These are phyloP conservation scores for Atractosteus spatula DNA, from an alignment of 2,113 vertebrate species.

Conservation along the genomic window DNA sequence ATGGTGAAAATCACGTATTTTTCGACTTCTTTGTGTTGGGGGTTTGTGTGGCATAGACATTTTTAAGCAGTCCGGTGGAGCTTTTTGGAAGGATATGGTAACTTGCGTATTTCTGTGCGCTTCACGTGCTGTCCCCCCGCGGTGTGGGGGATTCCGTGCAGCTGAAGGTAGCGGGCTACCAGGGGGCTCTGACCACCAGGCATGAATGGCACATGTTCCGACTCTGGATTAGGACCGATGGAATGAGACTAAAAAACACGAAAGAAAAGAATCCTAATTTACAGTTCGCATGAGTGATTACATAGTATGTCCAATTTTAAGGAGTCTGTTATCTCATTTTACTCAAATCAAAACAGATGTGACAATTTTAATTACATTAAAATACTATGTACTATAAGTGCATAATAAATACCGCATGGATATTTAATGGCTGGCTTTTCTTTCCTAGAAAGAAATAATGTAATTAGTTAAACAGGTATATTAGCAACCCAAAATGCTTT, in stretches of 20 bases:
- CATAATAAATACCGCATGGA: too few species aligned
- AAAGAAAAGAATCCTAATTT: slow-evolving; percentile 5
- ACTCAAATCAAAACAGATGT: too few species aligned
- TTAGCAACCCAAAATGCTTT: too few species aligned
- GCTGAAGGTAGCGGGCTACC: slow-evolving; percentile 46
- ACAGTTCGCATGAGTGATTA: slow-evolving; percentile 8
- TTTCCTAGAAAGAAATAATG: too few species aligned
- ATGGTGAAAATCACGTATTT: too few species aligned
- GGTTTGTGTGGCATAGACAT: slow-evolving; percentile 40
- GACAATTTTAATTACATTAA: too few species aligned
- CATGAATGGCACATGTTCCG: slow-evolving; percentile 42
- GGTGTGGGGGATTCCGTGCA: slow-evolving; percentile 19
- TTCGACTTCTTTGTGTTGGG: slow-evolving; percentile 19
- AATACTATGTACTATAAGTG: too few species aligned
- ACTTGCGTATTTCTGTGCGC: slow-evolving; percentile 38
- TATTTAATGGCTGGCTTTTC: too few species aligned
- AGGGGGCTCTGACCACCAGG: slow-evolving; percentile 45
- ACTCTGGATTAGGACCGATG: slow-evolving; percentile 38
- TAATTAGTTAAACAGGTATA: too few species aligned
- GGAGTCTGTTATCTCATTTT: too few species aligned
- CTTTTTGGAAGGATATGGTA: slow-evolving; percentile 49
- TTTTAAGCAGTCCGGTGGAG: neutral
- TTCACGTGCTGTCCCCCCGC: slow-evolving; percentile 23
- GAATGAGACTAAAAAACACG: slow-evolving; percentile 39
- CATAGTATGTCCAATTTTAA: neutral